phyloP scores from a whole-genome alignment of 2,113 vertebrate genomes.

The Ictalurus punctatus region DNA sequence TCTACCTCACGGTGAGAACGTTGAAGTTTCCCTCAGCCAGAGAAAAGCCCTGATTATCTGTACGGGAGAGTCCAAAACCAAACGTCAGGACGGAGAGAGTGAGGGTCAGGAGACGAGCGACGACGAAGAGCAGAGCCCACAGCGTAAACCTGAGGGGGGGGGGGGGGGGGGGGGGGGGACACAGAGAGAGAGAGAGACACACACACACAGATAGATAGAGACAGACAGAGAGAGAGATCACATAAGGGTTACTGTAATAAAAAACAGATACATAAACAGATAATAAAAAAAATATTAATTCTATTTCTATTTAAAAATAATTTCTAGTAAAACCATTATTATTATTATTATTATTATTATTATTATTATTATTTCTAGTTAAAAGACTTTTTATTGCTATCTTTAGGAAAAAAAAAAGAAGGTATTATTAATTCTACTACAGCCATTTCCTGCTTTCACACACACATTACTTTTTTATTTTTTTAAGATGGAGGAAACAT shows the following conservation, averaged over 20 bases:
- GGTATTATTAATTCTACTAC: no score
- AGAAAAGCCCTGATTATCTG: constrained; percentile 78
- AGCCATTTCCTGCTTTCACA: no score
- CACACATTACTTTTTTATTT: no score
- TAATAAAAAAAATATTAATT: not conserved
- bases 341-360: no score
- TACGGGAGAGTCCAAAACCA: constrained; percentile 79
- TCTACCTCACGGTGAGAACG: constrained; percentile 76
- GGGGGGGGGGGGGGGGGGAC: not conserved
- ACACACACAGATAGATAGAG: no score
- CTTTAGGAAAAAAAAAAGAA: no score
- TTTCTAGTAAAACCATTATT: no score
- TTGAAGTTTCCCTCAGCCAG: constrained; percentile 79
- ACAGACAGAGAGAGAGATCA: no score
- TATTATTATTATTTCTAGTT: no score
- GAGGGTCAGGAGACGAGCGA: constrained; percentile 80
- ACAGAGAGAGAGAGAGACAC: no score
- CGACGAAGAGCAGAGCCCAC: constrained; percentile 82
- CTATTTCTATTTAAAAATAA: not conserved
- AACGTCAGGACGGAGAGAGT: constrained; percentile 83
- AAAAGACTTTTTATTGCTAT: no score
- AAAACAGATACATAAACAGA: not conserved
- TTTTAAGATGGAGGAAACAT: not conserved
- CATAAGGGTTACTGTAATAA: not conserved
- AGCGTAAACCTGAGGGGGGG: constrained; percentile 74